Evolutionary conservation across 1,140 invertebrate genomes (phyloP).

Genomic region (Anoplolepis gracilipes): DNA sequence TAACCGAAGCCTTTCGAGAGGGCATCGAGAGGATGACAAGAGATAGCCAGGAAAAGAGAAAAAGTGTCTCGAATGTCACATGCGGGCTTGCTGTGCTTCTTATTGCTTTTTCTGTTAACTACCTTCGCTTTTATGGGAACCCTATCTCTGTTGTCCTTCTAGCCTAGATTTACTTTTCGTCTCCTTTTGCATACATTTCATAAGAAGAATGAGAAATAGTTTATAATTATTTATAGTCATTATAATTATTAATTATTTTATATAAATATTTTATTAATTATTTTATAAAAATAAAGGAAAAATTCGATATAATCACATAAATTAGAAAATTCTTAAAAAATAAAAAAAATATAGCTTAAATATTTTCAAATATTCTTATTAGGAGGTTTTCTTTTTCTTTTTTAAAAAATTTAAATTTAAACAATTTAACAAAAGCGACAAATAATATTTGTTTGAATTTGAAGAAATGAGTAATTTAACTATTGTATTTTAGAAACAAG

Average conservation of each 20-base stretch:
- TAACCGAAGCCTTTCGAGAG: slow-evolving; percentile 51
- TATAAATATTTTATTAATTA: too few species aligned
- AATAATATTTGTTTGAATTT: neutral
- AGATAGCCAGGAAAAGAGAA: slow-evolving; percentile 34
- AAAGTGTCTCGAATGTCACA: slow-evolving; percentile 75
- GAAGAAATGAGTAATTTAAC: neutral
- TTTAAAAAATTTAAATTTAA: neutral
- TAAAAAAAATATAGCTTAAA: neutral
- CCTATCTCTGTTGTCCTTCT: neutral
- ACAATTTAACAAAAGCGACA: neutral
- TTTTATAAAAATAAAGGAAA: neutral
- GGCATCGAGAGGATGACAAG: slow-evolving; percentile 29
- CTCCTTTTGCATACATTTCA: neutral
- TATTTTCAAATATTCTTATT: neutral
- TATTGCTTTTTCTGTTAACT: slow-evolving; percentile 53
- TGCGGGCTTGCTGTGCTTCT: slow-evolving; percentile 71
- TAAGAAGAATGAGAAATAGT: neutral
- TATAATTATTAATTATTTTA: too few species aligned
- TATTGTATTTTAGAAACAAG: neutral
- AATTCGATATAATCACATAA: neutral
- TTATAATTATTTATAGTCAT: too few species aligned
- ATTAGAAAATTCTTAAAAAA: neutral
- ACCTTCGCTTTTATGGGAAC: slow-evolving; percentile 40
- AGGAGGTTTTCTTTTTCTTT: too few species aligned
- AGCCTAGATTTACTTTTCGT: neutral